These are phyloP conservation scores for Zeugodacus cucurbitae DNA, from an alignment of 1,140 invertebrate genomes.

Conservation along the genomic window DNA sequence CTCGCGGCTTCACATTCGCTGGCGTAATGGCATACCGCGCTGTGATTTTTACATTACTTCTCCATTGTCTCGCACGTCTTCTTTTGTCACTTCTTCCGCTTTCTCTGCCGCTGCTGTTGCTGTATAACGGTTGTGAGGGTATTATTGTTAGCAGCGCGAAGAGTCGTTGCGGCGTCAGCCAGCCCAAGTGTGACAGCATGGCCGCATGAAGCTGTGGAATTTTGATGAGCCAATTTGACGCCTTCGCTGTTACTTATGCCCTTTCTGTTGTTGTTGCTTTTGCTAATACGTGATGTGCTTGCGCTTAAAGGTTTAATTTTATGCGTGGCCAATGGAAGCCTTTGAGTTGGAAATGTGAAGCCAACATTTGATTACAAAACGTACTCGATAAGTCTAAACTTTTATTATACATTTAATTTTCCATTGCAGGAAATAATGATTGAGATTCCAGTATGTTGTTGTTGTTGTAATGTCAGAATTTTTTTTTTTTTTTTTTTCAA, in stretches of 20 bases:
- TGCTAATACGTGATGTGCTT: background rate
- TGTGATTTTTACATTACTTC: conserved; percentile 7
- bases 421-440: no score
- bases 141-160: background rate
- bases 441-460: no score
- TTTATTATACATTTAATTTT: no score
- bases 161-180: background rate
- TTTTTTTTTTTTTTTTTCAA: no score
- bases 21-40: background rate
- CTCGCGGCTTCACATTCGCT: background rate
- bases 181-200: background rate
- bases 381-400: no score
- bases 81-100: background rate
- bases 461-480: no score
- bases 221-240: conserved; percentile 31
- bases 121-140: background rate
- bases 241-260: background rate
- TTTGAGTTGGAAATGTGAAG: background rate
- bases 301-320: background rate
- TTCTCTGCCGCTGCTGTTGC: background rate
- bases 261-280: background rate
- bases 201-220: background rate
- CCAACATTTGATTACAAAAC: no score
- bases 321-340: background rate
- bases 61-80: background rate